Evolutionary conservation across 2,888 invertebrate species (phyloP), one percentile per base, ranked within the genome.

Genomic region (Callosobruchus maculatus): DNA sequence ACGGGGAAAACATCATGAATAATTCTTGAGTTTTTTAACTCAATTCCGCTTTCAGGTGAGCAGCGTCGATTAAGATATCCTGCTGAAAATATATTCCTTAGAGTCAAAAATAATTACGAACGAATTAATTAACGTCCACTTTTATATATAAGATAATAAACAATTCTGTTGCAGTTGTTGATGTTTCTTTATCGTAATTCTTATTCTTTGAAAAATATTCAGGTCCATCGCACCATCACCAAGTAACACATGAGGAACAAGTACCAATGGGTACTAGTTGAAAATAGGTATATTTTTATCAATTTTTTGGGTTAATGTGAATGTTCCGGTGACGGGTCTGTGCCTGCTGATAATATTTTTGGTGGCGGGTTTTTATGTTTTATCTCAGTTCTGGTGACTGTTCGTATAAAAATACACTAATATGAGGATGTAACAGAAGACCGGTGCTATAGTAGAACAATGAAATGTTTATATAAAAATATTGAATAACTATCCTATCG

Each of bases 191-290:
- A 26, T 26, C 26, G 4, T 26, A 22, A 66, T 20, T 67, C 20
- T n/a, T 21, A 22, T 68, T 72, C 68, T 20, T 67, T 74, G 67
- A 68, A 71, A 22, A 30, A 75, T 71, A 75, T 77, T 71, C 71
- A 78, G 78, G 77, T 68, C 22, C 75, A 68, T 18, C 72, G 31
- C 73, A 71, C 68, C 75, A 71, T 73, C 68, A 72, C 72, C 71
- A 75, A 30, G 70, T 73, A 72, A 77, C 74, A 20, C 78, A 77
- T 49, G 73, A 76, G 66, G 76, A 74, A 71, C 74, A 73, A 69
- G 73, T 70, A 66, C 73, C 74, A 49, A 74, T 72, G 75, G 78
- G 74, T 66, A 72, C 30, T 76, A 74, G 26, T 74, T 74, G 73
- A 75, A 72, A 72, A 66, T 31, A 31, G 31, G 26, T 22, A 30